Percentiles rank a stretch among this genome's conserved stretches.
These are phyloP conservation scores for Sardina pilchardus DNA, from an alignment of 2,113 vertebrate species.

Conservation along the genomic window DNA sequence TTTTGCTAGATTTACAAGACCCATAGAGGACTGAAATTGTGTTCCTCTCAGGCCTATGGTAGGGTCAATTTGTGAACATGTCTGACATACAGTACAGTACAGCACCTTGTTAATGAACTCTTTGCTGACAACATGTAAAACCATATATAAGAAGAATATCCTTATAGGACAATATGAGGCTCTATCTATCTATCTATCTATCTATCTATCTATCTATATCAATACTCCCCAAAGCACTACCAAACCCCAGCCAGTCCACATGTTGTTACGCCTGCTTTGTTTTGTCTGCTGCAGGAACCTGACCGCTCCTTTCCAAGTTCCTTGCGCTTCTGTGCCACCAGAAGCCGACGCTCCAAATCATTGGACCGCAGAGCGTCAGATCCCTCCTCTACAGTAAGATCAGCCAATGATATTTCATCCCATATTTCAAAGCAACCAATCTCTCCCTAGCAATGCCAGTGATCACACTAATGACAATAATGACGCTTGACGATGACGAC, in stretches of 20 bases:
- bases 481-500: neutral
- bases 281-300: neutral
- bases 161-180: too few species aligned
- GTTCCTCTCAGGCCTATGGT: too few species aligned
- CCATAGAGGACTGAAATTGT: too few species aligned
- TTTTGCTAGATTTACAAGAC: too few species aligned
- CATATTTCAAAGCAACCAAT: neutral
- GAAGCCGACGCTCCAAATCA: slow-evolving; percentile 48
- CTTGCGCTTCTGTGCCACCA: slow-evolving; percentile 34
- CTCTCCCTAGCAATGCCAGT: neutral
- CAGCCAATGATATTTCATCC: neutral
- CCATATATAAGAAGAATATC: too few species aligned
- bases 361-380: slow-evolving; percentile 51
- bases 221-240: neutral
- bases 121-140: too few species aligned
- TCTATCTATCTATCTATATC: too few species aligned
- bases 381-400: slow-evolving; percentile 47
- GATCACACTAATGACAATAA: neutral
- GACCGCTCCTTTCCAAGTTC: slow-evolving; percentile 21
- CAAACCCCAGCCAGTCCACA: neutral
- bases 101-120: too few species aligned
- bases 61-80: too few species aligned
- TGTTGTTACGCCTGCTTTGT: neutral
- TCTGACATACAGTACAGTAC: too few species aligned
- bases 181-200: too few species aligned